Evolutionary conservation across 2,113 vertebrate genomes (phyloP), one percentile per base, ranked within the genome.

Genomic region (Brachirus orientalis): DNA sequence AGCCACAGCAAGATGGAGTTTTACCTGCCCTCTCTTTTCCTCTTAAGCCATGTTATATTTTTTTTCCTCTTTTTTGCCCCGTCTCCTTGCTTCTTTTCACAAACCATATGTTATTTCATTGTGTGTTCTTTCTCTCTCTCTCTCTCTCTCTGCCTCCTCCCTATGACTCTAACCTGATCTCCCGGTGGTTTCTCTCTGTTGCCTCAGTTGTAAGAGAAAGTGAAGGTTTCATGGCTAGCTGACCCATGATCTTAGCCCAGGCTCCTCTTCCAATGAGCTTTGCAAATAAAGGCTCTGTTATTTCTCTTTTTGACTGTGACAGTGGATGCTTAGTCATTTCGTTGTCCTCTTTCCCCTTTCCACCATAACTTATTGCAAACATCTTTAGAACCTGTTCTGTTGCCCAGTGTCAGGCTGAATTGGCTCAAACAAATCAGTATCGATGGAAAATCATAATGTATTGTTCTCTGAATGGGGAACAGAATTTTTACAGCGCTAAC

Each of bases 221-320:
- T 68, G 75, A 82, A 83, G 59, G 51, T 86, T 83, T 79, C 55
- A 74, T 63, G 65, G 54, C 69, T 44, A 66, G 50, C 60, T 77
- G 79, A 77, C 80, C 77, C 4, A 6, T 69, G 74, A 70, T 73
- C 74, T 71, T 16, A 57, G 41, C 71, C 65, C 48, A 57, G 37
- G 57, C 55, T 65, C 53, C 41, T 51, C 37, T 86, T 79, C 65
- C 58, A 45, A 69, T 60, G 54, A 69, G 73, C 75, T 82, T 69
- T 63, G 64, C 62, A 72, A 76, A 74, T 67, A 77, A 79, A 78
- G 63, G 58, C 69, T 35, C 40, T 18, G 28, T 35, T 62, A 18
- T 63, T 20, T 61, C 41, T 71, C 52, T 48, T 46, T 51, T n/a
- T 8, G 19, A 4, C 12, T 58, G 54, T 50, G 50, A 76, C 40